A percentile compares a stretch with the other conserved stretches of the same genome.
Evolutionary conservation across 2,113 vertebrate species (phyloP).

Genomic region (Rana temporaria): DNA sequence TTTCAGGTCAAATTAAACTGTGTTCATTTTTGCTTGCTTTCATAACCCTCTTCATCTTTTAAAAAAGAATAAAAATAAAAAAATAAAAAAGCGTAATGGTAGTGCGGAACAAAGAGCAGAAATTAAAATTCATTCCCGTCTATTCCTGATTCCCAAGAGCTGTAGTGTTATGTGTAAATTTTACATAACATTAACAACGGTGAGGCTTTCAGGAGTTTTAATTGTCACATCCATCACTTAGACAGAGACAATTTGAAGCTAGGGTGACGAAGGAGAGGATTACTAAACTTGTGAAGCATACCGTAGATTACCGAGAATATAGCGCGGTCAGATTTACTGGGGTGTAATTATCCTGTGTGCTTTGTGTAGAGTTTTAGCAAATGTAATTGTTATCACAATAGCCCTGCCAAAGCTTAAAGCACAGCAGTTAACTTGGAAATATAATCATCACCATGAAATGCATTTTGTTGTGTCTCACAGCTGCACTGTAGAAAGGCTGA

Average conservation of each 20-base stretch:
- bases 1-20: neutral
- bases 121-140: slow-evolving; percentile 45
- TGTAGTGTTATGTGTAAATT: slow-evolving; percentile 65
- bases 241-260: slow-evolving; percentile 58
- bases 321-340: slow-evolving; percentile 54
- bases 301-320: slow-evolving; percentile 60
- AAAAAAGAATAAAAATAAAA: neutral
- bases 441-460: neutral
- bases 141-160: slow-evolving; percentile 47
- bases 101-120: slow-evolving; percentile 19
- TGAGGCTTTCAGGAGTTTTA: slow-evolving; percentile 63
- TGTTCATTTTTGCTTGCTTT: slow-evolving; percentile 16
- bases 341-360: slow-evolving; percentile 45
- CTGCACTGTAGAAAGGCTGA: slow-evolving; percentile 59
- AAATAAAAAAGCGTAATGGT: neutral
- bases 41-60: neutral
- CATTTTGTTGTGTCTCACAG: slow-evolving; percentile 48
- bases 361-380: slow-evolving; percentile 49
- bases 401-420: slow-evolving; percentile 50
- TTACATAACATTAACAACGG: slow-evolving; percentile 64
- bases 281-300: slow-evolving; percentile 59
- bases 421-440: slow-evolving; percentile 35
- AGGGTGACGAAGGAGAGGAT: slow-evolving; percentile 60
- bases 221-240: slow-evolving; percentile 66
- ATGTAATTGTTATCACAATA: slow-evolving; percentile 51